phyloP scores from a whole-genome alignment of 2,797 vertebrate species.

The Rhynchotus rufescens region DNA sequence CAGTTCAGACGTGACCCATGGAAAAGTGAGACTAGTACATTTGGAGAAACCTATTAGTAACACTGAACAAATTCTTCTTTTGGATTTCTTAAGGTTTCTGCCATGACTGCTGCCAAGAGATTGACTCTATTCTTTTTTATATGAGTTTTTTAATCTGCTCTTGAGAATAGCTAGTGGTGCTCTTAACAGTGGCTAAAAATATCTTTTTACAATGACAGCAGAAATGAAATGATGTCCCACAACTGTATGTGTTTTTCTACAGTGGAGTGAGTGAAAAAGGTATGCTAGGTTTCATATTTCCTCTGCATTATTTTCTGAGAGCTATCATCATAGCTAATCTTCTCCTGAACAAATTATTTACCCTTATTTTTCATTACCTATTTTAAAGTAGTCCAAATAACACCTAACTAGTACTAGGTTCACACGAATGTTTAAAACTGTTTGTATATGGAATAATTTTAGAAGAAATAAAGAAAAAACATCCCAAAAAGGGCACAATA shows the following conservation, averaged over 20 bases:
- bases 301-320: neutral
- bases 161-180: neutral
- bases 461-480: no score
- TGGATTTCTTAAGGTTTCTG: neutral
- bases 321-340: neutral
- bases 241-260: neutral
- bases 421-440: no score
- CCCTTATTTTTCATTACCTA: neutral
- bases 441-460: no score
- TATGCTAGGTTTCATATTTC: neutral
- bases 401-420: no score
- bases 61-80: slow-evolving; percentile 7
- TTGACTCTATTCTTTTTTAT: neutral
- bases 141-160: neutral
- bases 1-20: neutral
- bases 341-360: neutral
- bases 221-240: neutral
- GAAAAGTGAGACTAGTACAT: neutral
- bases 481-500: neutral
- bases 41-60: slow-evolving; percentile 1
- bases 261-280: neutral
- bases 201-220: neutral
- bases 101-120: neutral
- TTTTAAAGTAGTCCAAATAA: neutral
- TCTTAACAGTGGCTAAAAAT: neutral